Base-by-base conservation (phyloP, 2,888 invertebrate species). In the Pseudococcus jackbeardsleyi region DNA sequence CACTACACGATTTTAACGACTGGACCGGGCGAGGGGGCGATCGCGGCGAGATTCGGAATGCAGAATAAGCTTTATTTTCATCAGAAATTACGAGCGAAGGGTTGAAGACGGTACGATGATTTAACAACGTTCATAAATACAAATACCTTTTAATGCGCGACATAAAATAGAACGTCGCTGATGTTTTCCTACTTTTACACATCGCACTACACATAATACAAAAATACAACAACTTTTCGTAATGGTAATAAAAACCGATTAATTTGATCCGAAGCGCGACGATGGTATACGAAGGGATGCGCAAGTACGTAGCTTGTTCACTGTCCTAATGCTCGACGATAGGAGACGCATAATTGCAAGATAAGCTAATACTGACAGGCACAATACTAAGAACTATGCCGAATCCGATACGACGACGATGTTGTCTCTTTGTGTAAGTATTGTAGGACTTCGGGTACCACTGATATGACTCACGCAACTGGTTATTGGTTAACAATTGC, bases 221-320 rank as follows among this genome's bases (percentile, higher is more conserved):
- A 1, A 33, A 33, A 33, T 33, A 33, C 26, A 33, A n/a, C 17
- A n/a, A 59, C n/a, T 79, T 79, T 79, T 79, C 42, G 42, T 79
- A 79, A 79, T 42, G 42, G 79, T 19, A 79, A 79, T 79, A 79
- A 79, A 79, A 79, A 79, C 42, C 79, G 39, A 79, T 79, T 79
- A 79, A 79, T 79, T 79, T 79, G 79, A 79, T 79, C n/a, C 42
- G 79, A 79, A 79, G n/a, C 79, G 33, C 79, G 79, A 79, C 72
- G 17, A 15, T 2, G 19, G 26, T 68, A 11, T 59, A 72, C 72
- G 72, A 72, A 2, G 26, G 26, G 26, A 33, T 17, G 72, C 2
- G 72, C 72, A 12, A 72, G 54, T 54, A 54, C 59, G 59, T 59
- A 11, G 59, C 59, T 59, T 4, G n/a, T 19, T 59, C 19, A 19